phyloP scores from a whole-genome alignment of 1,140 invertebrate genomes.

The Ganaspis sp. region DNA sequence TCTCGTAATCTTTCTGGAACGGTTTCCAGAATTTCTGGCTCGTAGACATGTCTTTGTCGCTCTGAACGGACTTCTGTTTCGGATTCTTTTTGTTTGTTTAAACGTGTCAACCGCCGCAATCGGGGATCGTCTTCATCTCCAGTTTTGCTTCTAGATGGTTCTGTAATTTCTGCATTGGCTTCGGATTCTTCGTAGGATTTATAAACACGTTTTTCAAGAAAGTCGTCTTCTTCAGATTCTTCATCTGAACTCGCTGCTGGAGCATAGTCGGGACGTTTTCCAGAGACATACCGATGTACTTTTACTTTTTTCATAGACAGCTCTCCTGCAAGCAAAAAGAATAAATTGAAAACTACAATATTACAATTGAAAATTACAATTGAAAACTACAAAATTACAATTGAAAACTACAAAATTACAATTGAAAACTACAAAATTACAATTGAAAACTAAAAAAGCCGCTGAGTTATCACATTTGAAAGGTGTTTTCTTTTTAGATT shows the following conservation, averaged over 20 bases:
- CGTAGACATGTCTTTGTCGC: slow-evolving; percentile 81
- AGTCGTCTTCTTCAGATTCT: slow-evolving; percentile 91
- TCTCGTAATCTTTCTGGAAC: slow-evolving; percentile 67
- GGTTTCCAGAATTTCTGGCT: slow-evolving; percentile 85
- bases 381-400: too few species aligned
- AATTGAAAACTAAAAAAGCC: too few species aligned
- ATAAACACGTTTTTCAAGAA: slow-evolving; percentile 80
- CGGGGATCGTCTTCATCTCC: slow-evolving; percentile 86
- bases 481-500: too few species aligned
- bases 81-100: slow-evolving; percentile 78
- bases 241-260: slow-evolving; percentile 87
- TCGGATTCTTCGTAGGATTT: slow-evolving; percentile 59
- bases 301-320: slow-evolving; percentile 98
- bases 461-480: too few species aligned
- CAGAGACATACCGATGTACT: slow-evolving; percentile 94
- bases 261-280: slow-evolving; percentile 95
- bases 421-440: too few species aligned
- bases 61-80: slow-evolving; percentile 78
- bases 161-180: slow-evolving; percentile 42
- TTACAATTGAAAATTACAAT: too few species aligned
- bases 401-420: too few species aligned
- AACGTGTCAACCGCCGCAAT: slow-evolving; percentile 79
- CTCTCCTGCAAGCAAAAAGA: slow-evolving; percentile 81
- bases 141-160: slow-evolving; percentile 54
- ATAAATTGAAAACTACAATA: too few species aligned